Conservation (phyloP, 2,113 vertebrate genomes). For the Andinoacara biseriatus region DNA sequence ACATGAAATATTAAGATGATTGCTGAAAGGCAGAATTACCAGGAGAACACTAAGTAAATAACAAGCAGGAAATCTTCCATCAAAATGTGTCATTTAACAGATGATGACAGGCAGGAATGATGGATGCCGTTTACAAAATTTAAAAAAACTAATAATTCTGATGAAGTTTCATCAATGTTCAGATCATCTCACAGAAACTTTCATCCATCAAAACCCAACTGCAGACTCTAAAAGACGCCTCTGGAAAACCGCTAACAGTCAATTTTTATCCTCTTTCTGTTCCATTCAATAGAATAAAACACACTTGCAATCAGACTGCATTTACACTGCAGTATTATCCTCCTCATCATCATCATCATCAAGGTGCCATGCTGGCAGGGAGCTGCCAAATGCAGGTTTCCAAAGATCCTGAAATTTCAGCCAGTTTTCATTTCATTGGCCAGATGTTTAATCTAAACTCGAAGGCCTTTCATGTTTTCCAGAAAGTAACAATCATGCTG, state of each 20-base stretch:
- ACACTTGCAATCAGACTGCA: background rate
- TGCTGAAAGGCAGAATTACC: background rate
- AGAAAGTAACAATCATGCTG: no score
- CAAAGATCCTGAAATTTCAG: background rate
- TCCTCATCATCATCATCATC: no score
- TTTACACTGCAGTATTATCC: background rate
- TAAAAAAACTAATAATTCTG: background rate
- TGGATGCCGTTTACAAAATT: conserved; percentile 15
- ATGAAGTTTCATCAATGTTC: background rate
- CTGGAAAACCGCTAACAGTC: background rate
- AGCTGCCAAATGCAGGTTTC: background rate
- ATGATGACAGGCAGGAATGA: conserved; percentile 25
- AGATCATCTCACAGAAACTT: background rate
- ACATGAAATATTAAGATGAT: no score
- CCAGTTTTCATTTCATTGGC: background rate
- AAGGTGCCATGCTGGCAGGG: rapidly evolving
- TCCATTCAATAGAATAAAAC: background rate
- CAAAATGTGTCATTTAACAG: conserved; percentile 8
- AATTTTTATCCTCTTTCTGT: background rate
- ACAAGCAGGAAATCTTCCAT: background rate
- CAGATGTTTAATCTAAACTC: background rate
- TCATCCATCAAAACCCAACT: background rate
- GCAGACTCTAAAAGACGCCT: background rate
- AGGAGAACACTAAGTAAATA: background rate
- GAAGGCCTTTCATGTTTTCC: no score